Evolutionary conservation across 2,113 vertebrate genomes (phyloP), one percentile per base, ranked within the genome.

Genomic region (Daphoenositta chrysoptera): DNA sequence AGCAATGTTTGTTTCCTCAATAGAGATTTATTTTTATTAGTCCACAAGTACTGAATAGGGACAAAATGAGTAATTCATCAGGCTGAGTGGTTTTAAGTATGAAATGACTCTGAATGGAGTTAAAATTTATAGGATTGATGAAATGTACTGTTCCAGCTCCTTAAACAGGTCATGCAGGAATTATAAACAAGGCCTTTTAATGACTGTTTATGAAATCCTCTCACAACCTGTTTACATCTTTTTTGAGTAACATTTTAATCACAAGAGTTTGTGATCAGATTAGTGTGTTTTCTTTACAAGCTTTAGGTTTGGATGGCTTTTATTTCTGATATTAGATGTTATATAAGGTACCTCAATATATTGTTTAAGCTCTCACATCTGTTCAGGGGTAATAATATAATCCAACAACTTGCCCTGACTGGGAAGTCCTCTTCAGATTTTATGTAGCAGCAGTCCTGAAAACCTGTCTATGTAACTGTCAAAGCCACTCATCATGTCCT

Each of bases 101-200:
- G 80, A 95, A 93, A 31, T n/a, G 8, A 48, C 76, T 96, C 83
- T 93, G 96, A 95, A 66, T 72, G 51, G 83, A 71, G 72, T 90
- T 86, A 89, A 96, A 95, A 94, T 96, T 94, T 97, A 91, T 86
- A 93, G 90, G 75, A 92, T 57, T 58, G 37, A 82, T 93, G 96
- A 97, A 96, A 95, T 94, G 48, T 75, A 90, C 72, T 90, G 77
- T 95, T 97, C 5, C 82, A 89, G 80, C 85, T 96, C 76, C 85
- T 96, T 96, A 97, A 98, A 95, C 73, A 95, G 98, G 95, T 96
- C 97, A 95, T 89, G 90, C 39, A 95, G 94, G 96, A 97, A 98
- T 98, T 98, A 95, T 91, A 97, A 96, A 97, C 93, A 96, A 79
- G 70, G 79, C 31, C 96, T 96, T 97, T 97, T 93, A 95, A 96